These are phyloP conservation scores for Synergus umbraculus DNA, from an alignment of 2,888 invertebrate species.

Conservation along the genomic window DNA sequence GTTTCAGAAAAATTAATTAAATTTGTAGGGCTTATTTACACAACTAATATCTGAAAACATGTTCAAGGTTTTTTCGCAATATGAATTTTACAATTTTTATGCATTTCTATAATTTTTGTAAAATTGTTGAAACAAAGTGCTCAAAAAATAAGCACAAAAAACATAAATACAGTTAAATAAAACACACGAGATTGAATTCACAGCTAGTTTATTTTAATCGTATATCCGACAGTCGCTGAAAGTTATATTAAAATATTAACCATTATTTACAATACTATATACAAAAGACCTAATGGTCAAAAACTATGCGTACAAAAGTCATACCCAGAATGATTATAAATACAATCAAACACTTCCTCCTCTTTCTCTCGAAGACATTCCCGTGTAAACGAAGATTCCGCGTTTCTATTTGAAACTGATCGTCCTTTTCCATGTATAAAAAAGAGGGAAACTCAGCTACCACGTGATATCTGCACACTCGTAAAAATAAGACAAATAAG, in stretches of 20 bases:
- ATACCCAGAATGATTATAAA: slow-evolving; percentile 21
- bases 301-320: slow-evolving; percentile 8
- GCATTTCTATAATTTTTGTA: no score
- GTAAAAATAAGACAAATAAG: slow-evolving; percentile 9
- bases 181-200: no score
- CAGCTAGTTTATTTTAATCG: slow-evolving; percentile 12
- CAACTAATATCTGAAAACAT: no score
- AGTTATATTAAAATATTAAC: slow-evolving; percentile 32
- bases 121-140: no score
- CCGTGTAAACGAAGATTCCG: background rate
- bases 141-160: no score
- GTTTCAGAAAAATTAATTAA: no score
- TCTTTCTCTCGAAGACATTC: background rate
- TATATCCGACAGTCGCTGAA: slow-evolving; percentile 35
- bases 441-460: background rate
- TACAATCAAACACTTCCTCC: background rate
- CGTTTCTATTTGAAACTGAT: slow-evolving; percentile 5
- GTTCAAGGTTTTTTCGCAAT: no score
- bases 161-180: no score
- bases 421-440: slow-evolving; percentile 13
- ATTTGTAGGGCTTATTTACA: no score
- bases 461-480: background rate
- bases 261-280: slow-evolving; percentile 37
- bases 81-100: no score
- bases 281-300: slow-evolving; percentile 30